Evolutionary conservation across 2,113 vertebrate genomes (phyloP).

Genomic region (Atlantisia rogersi): DNA sequence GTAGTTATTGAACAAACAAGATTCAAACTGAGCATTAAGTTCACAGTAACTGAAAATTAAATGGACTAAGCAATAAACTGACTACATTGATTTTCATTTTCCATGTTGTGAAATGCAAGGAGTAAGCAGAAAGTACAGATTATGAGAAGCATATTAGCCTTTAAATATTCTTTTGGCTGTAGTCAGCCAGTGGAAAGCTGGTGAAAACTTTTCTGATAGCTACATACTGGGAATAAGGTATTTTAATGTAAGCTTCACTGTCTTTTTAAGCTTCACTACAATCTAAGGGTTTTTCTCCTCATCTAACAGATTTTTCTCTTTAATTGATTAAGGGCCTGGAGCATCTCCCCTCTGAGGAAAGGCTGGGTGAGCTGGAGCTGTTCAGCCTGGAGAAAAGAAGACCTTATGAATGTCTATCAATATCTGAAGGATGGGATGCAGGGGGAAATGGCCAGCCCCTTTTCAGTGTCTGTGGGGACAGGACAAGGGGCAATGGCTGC

Average conservation of each 20-base stretch:
- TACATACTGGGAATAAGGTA: not conserved
- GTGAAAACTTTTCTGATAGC: not conserved
- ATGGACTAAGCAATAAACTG: not conserved
- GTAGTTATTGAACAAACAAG: not conserved
- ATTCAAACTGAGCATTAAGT: not conserved
- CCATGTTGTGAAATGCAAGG: not conserved
- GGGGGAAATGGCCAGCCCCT: too few relatives aligned
- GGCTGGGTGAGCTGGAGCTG: too few relatives aligned
- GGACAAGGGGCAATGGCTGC: too few relatives aligned
- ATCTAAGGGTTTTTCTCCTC: too few relatives aligned
- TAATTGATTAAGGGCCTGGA: too few relatives aligned
- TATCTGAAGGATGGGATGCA: too few relatives aligned
- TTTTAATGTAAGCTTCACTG: not conserved
- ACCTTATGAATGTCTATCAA: too few relatives aligned
- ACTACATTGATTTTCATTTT: not conserved
- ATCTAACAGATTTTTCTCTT: not conserved
- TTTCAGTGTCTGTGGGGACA: too few relatives aligned
- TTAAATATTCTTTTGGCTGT: not conserved
- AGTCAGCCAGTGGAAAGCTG: not conserved
- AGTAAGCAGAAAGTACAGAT: not conserved
- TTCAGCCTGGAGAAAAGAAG: too few relatives aligned
- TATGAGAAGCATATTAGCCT: not conserved
- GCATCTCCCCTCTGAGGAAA: too few relatives aligned
- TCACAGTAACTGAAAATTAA: conserved; percentile 24
- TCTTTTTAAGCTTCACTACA: not conserved